These are phyloP conservation scores for Campoplex capitator DNA, from an alignment of 2,888 invertebrate species.

Conservation along the genomic window DNA sequence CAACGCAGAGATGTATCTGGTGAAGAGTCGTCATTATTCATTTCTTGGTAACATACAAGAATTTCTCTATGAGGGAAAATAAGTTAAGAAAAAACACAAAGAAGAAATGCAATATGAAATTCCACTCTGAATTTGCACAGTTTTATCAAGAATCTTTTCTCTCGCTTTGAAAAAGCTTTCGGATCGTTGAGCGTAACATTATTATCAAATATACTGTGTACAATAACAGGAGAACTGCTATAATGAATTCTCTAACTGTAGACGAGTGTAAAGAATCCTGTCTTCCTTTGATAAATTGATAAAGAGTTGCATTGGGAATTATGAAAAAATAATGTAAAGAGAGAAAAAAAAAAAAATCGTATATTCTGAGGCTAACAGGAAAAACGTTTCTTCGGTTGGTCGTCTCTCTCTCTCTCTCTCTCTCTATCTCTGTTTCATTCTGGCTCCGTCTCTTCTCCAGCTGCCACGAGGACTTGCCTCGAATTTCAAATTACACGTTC, in stretches of 20 bases:
- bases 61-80: neutral
- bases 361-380: neutral
- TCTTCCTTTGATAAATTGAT: neutral
- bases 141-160: neutral
- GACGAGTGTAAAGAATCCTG: neutral
- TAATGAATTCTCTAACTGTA: neutral
- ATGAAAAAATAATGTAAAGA: constrained; percentile 4
- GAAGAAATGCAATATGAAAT: neutral
- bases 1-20: neutral
- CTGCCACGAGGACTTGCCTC: constrained; percentile 3
- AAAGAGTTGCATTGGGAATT: neutral
- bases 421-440: neutral
- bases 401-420: no score
- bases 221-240: neutral
- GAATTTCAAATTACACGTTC: constrained; percentile 33
- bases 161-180: neutral
- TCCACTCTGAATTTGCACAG: neutral
- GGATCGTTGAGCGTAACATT: neutral
- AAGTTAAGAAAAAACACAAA: neutral
- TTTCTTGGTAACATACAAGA: neutral
- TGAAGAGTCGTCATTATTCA: neutral
- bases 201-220: neutral
- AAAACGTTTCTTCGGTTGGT: constrained; percentile 5
- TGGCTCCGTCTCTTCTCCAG: neutral
- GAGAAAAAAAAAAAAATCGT: neutral